Evolutionary conservation across 2,113 vertebrate species (phyloP).

Genomic region (Bos indicus): DNA sequence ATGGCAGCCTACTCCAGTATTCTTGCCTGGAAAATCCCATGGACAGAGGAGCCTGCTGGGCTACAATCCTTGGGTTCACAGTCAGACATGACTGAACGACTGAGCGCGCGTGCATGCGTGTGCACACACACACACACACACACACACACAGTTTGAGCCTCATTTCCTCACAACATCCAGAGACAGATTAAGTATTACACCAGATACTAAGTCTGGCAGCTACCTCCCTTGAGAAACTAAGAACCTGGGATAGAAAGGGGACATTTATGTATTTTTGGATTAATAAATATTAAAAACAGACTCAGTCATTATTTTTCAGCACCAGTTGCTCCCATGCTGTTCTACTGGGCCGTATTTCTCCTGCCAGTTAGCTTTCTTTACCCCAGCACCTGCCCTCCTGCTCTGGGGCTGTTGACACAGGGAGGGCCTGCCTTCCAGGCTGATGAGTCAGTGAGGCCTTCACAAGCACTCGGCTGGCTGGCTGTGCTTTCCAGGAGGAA

Average conservation of each 20-base stretch:
- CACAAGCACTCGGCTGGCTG: neutral
- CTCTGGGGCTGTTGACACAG: neutral
- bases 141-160: neutral
- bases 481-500: slow-evolving; percentile 41
- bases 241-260: slow-evolving; percentile 19
- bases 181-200: neutral
- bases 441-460: neutral
- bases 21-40: neutral
- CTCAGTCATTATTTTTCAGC: neutral
- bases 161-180: neutral
- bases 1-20: neutral
- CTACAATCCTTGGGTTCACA: neutral
- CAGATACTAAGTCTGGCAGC: neutral
- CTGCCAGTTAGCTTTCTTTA: neutral
- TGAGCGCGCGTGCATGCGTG: accelerated
- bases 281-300: slow-evolving; percentile 61
- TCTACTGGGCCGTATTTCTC: neutral
- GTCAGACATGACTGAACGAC: neutral
- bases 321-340: neutral
- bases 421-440: neutral
- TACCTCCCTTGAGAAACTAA: neutral
- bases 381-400: neutral
- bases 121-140: no score
- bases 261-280: slow-evolving; percentile 57
- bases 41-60: neutral